These are phyloP conservation scores for Cryptotis parvus DNA, from an alignment of 2,113 vertebrate species.

Conservation along the genomic window DNA sequence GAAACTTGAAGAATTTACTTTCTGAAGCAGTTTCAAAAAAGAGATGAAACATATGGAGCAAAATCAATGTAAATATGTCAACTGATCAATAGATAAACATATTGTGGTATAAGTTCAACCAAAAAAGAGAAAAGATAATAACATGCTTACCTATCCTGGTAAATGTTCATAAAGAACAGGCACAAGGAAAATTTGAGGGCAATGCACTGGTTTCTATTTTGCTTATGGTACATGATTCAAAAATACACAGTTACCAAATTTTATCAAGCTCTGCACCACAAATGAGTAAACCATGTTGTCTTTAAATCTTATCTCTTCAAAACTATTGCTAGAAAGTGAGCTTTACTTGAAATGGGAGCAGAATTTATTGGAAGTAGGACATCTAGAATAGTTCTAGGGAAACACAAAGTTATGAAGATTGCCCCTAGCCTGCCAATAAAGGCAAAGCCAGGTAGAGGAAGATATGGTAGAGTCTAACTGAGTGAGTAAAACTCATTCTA, in stretches of 20 bases:
- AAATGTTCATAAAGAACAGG: neutral
- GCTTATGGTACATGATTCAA: neutral
- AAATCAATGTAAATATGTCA: slow-evolving; percentile 10
- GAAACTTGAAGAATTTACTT: slow-evolving; percentile 25
- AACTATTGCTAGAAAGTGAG: neutral
- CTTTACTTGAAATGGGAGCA: neutral
- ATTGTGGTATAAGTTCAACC: neutral
- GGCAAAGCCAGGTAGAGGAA: neutral
- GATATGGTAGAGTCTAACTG: accelerated
- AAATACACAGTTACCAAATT: neutral
- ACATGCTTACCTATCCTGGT: neutral
- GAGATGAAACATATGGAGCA: neutral
- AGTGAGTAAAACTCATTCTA: neutral
- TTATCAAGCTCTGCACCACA: neutral
- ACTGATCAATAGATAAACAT: neutral
- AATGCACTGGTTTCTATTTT: neutral
- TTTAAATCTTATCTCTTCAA: neutral
- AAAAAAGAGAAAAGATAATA: neutral
- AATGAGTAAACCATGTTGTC: neutral
- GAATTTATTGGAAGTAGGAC: neutral
- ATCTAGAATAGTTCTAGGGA: neutral
- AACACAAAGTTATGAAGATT: too few relatives aligned
- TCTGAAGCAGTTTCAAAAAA: neutral
- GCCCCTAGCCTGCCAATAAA: neutral
- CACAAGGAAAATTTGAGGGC: neutral